These are phyloP conservation scores for Pomacea canaliculata DNA, from an alignment of 2,888 invertebrate species.

Conservation along the genomic window DNA sequence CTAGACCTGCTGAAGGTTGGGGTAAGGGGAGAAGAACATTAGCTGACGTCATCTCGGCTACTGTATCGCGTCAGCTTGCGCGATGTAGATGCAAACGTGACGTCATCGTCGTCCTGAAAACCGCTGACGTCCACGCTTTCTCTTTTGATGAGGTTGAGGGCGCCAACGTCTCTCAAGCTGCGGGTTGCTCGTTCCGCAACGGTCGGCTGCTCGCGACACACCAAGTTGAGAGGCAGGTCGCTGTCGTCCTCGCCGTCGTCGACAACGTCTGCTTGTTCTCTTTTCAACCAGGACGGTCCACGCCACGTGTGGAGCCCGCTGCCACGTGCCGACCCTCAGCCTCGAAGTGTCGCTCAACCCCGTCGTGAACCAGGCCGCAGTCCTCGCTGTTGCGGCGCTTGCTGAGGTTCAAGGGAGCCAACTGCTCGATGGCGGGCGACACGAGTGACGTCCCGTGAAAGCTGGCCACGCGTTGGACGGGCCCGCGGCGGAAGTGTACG, in stretches of 20 bases:
- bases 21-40: no score
- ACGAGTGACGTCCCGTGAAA: constrained; percentile 16
- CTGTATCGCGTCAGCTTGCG: constrained; percentile 15
- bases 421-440: neutral
- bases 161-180: neutral
- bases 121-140: constrained; percentile 5
- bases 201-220: constrained; percentile 20
- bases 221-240: constrained; percentile 17
- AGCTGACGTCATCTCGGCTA: constrained; percentile 15
- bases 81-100: constrained; percentile 3
- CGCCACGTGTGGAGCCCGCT: constrained; percentile 17
- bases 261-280: neutral
- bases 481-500: constrained; percentile 12
- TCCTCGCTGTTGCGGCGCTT: constrained; percentile 25
- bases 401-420: constrained; percentile 24
- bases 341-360: neutral
- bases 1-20: no score
- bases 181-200: neutral
- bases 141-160: constrained; percentile 7
- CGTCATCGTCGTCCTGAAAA: constrained; percentile 3
- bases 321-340: neutral
- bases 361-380: neutral
- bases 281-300: constrained; percentile 10
- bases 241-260: neutral
- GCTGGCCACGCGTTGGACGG: constrained; percentile 28